Base-by-base conservation (phyloP, 2,888 invertebrate genomes). In the Furcula furcula region DNA sequence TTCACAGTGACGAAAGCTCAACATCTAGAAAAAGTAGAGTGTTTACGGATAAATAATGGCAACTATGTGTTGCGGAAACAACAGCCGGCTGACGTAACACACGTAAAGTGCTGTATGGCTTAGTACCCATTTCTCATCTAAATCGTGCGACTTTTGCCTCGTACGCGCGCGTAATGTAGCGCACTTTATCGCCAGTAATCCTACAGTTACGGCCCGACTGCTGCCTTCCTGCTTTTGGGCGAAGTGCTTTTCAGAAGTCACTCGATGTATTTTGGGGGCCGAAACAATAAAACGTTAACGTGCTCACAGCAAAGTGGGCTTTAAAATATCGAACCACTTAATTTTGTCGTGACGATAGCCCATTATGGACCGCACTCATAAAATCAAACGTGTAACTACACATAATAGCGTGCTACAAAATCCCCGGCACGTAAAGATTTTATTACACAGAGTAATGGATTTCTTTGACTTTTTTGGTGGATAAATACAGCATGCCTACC, bases 101-200 rank as follows among this genome's bases (percentile, higher is more conserved):
- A 64, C 58, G 62, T 59, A 56, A 62, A 69, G 59, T 65, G 64
- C 50, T 56, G 60, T 68, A 63, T 64, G 56, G 63, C 68, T 71
- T 73, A 70, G 63, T 65, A 65, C 57, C 65, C 70, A 77, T 79
- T 67, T 74, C 65, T 78, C 80, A 77, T 75, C 65, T 75, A 71
- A 77, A 77, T 76, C 61, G 76, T 62, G 70, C 59, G 77, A 76
- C 72, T 76, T 75, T 64, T 65, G 60, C 61, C 61, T 69, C 41
- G 55, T 63, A 70, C 61, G 59, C 60, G 60, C 65, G 68, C 65
- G 68, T 76, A 78, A 78, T 76, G 77, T 70, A 51, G 58, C 72
- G 56, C 69, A 70, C 66, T 79, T 79, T 76, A 77, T 71, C 72
- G 73, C 65, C 59, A 47, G 67, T 76, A 76, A 77, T 76, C 74